These are phyloP conservation scores for Drosophila vallismaia DNA, from an alignment of 2,888 invertebrate genomes.

Conservation along the genomic window DNA sequence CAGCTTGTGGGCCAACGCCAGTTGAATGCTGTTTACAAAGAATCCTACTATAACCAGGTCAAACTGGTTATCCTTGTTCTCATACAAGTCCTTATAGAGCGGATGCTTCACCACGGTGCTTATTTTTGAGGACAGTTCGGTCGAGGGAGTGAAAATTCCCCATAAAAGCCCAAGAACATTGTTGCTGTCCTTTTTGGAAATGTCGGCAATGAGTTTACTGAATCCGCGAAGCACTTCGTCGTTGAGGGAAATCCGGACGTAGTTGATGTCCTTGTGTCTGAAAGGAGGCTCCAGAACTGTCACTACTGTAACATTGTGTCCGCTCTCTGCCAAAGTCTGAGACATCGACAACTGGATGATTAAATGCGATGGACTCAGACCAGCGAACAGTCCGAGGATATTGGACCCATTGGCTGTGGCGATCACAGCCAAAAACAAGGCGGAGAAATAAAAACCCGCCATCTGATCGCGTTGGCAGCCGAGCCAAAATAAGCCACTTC, in stretches of 20 bases:
- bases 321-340: conserved; percentile 72
- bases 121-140: conserved; percentile 40
- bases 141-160: conserved; percentile 4
- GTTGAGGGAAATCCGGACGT: conserved; percentile 59
- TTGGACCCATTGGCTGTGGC: conserved; percentile 52
- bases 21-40: conserved; percentile 52
- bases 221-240: conserved; percentile 38
- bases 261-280: conserved; percentile 54
- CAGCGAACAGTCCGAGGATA: conserved; percentile 77
- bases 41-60: conserved; percentile 79
- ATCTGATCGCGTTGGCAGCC: conserved; percentile 3
- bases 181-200: conserved; percentile 54
- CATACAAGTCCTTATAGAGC: conserved; percentile 65
- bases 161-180: background rate
- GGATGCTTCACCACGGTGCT: conserved; percentile 55
- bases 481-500: background rate
- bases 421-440: background rate
- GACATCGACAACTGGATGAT: conserved; percentile 76
- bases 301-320: conserved; percentile 81
- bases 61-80: conserved; percentile 65
- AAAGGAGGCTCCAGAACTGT: conserved; percentile 64
- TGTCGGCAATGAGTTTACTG: conserved; percentile 25
- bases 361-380: conserved; percentile 75
- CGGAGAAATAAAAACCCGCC: background rate
- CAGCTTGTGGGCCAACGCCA: conserved; percentile 58